phyloP scores from a whole-genome alignment of 1,140 invertebrate species.

The Drosophila mojavensis region DNA sequence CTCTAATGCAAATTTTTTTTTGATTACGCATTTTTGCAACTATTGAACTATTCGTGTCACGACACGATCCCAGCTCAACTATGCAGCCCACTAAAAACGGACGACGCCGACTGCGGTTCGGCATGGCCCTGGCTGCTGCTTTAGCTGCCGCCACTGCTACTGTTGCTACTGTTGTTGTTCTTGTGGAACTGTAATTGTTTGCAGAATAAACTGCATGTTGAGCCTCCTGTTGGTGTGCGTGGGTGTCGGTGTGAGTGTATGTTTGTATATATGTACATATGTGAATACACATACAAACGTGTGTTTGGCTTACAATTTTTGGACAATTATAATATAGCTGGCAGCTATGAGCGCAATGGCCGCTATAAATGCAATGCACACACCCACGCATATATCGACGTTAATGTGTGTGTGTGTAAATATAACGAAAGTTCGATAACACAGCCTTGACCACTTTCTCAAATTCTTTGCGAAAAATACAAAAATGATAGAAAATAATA shows the following conservation, averaged over 20 bases:
- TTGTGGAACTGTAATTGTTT: slow-evolving; percentile 35
- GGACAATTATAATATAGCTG: slow-evolving; percentile 51
- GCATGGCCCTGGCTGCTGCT: slow-evolving; percentile 20
- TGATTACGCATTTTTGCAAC: no score
- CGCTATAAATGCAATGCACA: slow-evolving; percentile 15
- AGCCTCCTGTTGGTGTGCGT: neutral
- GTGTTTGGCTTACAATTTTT: slow-evolving; percentile 34
- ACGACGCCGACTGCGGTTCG: slow-evolving; percentile 19
- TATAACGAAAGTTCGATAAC: neutral
- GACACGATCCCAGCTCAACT: neutral
- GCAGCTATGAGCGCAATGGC: slow-evolving; percentile 18
- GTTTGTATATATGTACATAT: neutral
- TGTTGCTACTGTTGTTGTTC: neutral
- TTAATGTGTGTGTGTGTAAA: slow-evolving; percentile 1
- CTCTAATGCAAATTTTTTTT: no score
- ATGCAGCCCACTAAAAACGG: slow-evolving; percentile 4
- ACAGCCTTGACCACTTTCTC: neutral
- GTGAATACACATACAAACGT: neutral
- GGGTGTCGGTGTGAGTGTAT: neutral
- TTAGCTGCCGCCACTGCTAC: neutral
- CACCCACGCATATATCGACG: neutral
- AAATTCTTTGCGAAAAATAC: neutral
- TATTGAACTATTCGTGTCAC: neutral
- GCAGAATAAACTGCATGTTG: slow-evolving; percentile 41
- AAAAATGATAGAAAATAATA: neutral